Evolutionary conservation across 2,797 vertebrate genomes (phyloP).

Genomic region (Pseudochromis fuscus): DNA sequence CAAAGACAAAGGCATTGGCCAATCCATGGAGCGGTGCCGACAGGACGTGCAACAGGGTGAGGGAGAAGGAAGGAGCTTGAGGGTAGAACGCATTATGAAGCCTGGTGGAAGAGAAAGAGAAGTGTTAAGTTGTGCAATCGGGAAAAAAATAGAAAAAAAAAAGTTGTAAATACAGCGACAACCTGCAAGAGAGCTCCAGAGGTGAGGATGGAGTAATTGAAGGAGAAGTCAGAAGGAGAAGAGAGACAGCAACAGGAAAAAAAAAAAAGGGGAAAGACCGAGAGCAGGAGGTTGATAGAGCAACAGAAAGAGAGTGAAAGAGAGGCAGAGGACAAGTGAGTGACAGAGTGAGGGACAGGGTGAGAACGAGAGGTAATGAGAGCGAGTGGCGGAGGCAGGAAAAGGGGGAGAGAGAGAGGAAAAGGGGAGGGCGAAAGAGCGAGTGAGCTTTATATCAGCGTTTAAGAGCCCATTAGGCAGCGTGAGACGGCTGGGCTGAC

Average conservation of each 20-base stretch:
- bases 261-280: slow-evolving; percentile 11
- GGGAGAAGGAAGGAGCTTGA: slow-evolving; percentile 81
- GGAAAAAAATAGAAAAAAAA: slow-evolving; percentile 46
- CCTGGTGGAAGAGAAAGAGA: slow-evolving; percentile 63
- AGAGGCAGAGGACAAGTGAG: slow-evolving; percentile 76
- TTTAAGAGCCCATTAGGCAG: slow-evolving; percentile 85
- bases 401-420: slow-evolving; percentile 59
- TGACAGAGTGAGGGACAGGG: slow-evolving; percentile 78
- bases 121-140: slow-evolving; percentile 50
- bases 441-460: slow-evolving; percentile 84
- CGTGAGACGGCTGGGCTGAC: slow-evolving; percentile 82
- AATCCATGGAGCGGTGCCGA: slow-evolving; percentile 88
- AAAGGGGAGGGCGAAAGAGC: slow-evolving; percentile 78
- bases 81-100: slow-evolving; percentile 87
- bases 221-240: slow-evolving; percentile 45
- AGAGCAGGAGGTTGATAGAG: slow-evolving; percentile 60
- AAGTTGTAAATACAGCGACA: slow-evolving; percentile 65
- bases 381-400: slow-evolving; percentile 70
- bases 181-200: slow-evolving; percentile 44
- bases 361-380: slow-evolving; percentile 79
- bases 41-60: slow-evolving; percentile 87
- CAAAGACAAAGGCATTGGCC: slow-evolving; percentile 88
- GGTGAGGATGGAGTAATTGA: slow-evolving; percentile 55
- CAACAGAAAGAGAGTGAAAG: slow-evolving; percentile 53
- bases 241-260: slow-evolving; percentile 29